These are phyloP conservation scores for Alcedo quadribrachys DNA, from an alignment of 2,797 vertebrate species.

Conservation along the genomic window DNA sequence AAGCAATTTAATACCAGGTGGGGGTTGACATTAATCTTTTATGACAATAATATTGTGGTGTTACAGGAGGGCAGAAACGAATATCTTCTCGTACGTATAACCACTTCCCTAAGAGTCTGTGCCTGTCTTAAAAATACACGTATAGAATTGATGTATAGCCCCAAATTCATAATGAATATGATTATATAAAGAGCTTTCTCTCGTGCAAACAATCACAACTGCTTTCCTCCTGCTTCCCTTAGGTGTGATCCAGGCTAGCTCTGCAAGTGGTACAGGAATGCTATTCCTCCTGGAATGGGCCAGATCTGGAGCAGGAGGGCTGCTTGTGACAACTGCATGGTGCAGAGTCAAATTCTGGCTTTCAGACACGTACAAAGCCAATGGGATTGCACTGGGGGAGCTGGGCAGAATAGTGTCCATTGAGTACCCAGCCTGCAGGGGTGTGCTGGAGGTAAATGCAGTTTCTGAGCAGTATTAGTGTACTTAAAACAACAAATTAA, in stretches of 20 bases:
- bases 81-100: not conserved
- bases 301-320: not conserved
- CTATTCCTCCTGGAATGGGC: not conserved
- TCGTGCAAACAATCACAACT: not conserved
- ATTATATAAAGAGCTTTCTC: slow-evolving; percentile 23
- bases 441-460: not conserved
- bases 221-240: slow-evolving; percentile 7
- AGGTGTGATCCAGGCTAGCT: not conserved
- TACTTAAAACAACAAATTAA: slow-evolving; percentile 56
- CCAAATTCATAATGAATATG: slow-evolving; percentile 36
- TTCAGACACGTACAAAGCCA: not conserved
- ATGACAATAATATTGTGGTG: slow-evolving; percentile 65
- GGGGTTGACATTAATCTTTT: slow-evolving; percentile 62
- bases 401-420: not conserved
- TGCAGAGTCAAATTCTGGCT: not conserved
- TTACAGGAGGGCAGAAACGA: slow-evolving; percentile 50
- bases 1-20: slow-evolving; percentile 65
- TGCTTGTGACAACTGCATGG: not conserved
- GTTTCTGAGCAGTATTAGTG: slow-evolving; percentile 29
- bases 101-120: slow-evolving; percentile 23
- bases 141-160: slow-evolving; percentile 35
- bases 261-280: fast-evolving
- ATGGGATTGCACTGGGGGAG: fast-evolving
- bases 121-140: slow-evolving; percentile 16
- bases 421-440: not conserved